Evolutionary conservation across 2,113 vertebrate species (phyloP).

Genomic region (Mesoclemmys tuberculata): DNA sequence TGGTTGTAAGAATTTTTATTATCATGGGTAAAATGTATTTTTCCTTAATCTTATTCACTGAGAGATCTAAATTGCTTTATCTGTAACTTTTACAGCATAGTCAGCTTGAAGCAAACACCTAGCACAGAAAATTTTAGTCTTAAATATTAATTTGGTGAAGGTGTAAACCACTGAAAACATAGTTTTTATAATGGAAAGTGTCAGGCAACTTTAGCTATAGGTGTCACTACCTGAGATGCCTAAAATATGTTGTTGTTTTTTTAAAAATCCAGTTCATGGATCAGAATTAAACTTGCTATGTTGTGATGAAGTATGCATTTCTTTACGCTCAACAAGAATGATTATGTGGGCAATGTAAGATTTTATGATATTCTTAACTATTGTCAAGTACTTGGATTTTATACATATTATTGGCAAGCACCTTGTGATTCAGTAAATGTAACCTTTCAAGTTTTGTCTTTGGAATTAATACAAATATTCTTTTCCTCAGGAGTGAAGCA

Average conservation of each 20-base stretch:
- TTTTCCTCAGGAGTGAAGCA: not conserved
- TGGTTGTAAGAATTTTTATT: not conserved
- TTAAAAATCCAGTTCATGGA: not conserved
- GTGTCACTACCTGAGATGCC: not conserved
- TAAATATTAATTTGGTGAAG: accelerated
- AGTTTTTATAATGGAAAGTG: not conserved
- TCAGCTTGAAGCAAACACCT: not conserved
- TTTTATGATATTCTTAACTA: not conserved
- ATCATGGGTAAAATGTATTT: not conserved
- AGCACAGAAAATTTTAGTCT: not conserved
- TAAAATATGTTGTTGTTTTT: too few species aligned
- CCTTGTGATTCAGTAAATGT: not conserved
- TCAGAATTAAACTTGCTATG: not conserved
- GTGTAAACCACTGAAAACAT: not conserved
- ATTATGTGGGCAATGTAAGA: not conserved
- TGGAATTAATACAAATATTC: not conserved
- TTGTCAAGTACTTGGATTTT: not conserved
- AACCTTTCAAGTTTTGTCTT: not conserved
- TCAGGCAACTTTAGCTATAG: not conserved
- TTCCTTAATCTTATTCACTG: not conserved
- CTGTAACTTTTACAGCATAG: not conserved
- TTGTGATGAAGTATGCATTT: not conserved
- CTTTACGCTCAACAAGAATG: not conserved
- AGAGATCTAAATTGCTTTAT: not conserved
- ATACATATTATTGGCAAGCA: not conserved